These are phyloP conservation scores for Tapera naevia DNA, from an alignment of 2,797 vertebrate genomes.

Conservation along the genomic window DNA sequence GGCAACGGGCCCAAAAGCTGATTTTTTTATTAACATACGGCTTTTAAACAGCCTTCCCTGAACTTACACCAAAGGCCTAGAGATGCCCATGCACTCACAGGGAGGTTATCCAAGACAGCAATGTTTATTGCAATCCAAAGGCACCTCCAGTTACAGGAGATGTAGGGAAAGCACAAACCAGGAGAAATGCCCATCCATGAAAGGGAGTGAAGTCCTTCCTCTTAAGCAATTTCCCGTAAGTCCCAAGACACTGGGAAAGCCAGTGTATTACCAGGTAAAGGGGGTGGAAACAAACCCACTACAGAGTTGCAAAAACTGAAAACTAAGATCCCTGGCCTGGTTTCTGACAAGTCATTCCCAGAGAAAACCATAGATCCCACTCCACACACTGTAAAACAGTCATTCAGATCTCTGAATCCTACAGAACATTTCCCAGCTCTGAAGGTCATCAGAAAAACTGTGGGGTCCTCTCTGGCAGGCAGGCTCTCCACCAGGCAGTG, in stretches of 20 bases:
- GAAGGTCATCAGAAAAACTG: neutral
- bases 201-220: neutral
- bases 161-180: neutral
- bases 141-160: constrained; percentile 40
- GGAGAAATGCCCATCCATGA: neutral
- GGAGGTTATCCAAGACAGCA: constrained; percentile 25
- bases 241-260: neutral
- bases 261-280: neutral
- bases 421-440: neutral
- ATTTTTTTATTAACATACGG: neutral
- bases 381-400: neutral
- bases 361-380: constrained; percentile 7
- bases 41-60: constrained; percentile 9
- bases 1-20: neutral
- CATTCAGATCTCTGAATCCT: neutral
- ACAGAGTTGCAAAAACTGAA: neutral
- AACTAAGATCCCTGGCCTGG: constrained; percentile 16
- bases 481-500: fast-evolving
- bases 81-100: neutral
- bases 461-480: neutral
- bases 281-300: neutral
- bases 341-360: constrained; percentile 46
- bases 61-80: neutral
- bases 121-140: constrained; percentile 51
- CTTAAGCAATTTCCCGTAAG: neutral